Percentiles rank a stretch among this genome's conserved stretches.
These are phyloP conservation scores for Parotocinclus haroldoi DNA, from an alignment of 2,797 vertebrate species.

Conservation along the genomic window DNA sequence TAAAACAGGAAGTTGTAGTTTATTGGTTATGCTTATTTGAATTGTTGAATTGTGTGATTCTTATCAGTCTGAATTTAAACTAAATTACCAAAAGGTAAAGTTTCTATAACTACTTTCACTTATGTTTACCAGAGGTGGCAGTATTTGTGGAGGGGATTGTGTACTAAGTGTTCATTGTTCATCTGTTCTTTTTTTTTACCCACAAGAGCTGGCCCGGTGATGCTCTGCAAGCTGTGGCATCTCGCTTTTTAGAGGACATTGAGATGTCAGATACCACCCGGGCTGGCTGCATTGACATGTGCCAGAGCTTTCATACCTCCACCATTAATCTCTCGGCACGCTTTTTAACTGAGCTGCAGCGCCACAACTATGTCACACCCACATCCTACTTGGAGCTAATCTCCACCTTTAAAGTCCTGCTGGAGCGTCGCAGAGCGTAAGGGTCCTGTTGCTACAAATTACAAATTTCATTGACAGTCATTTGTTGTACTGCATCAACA, in stretches of 20 bases:
- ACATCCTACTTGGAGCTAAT: conserved; percentile 92
- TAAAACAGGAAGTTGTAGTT: no score
- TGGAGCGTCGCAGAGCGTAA: conserved; percentile 81
- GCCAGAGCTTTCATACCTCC: conserved; percentile 87
- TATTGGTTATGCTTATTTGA: no score
- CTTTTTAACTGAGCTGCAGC: conserved; percentile 78
- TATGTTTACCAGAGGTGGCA: no score
- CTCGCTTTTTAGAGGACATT: conserved; percentile 81
- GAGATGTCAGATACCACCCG: conserved; percentile 80
- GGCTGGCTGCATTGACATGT: conserved; percentile 84
- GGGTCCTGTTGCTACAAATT: conserved; percentile 27
- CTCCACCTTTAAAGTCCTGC: conserved; percentile 84
- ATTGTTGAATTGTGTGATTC: neutral
- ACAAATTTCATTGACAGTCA: neutral
- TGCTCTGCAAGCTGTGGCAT: conserved; percentile 86
- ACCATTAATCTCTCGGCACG: conserved; percentile 74
- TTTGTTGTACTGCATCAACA: neutral
- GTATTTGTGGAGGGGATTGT: no score
- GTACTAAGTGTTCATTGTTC: neutral
- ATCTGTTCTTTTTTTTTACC: conserved; percentile 13
- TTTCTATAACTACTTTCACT: no score
- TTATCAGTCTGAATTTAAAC: neutral
- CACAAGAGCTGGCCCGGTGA: conserved; percentile 86
- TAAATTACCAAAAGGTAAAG: neutral
- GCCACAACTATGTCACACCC: conserved; percentile 89